Evolutionary conservation across 2,888 invertebrate species (phyloP).

Genomic region (Heterodera filipjevi): DNA sequence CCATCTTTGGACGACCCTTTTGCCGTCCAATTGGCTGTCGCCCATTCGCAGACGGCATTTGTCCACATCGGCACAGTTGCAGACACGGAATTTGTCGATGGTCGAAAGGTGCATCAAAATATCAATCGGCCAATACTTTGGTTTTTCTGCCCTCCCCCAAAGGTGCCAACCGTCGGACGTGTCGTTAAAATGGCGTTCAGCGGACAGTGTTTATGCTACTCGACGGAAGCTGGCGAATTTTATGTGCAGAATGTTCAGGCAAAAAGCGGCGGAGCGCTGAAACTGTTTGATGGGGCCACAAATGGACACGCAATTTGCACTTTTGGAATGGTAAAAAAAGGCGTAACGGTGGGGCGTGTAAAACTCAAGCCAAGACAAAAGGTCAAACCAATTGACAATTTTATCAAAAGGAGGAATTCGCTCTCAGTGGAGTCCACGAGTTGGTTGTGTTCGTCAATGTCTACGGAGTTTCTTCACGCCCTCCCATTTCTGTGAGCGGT

Average conservation of each 20-base stretch:
- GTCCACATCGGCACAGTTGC: constrained; percentile 18
- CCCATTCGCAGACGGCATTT: not conserved
- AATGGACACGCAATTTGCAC: constrained; percentile 13
- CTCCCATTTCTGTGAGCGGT: constrained; percentile 16
- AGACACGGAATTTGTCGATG: constrained; percentile 1
- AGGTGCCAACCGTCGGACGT: not conserved
- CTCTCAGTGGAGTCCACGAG: constrained; percentile 15
- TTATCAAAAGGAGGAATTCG: constrained; percentile 17
- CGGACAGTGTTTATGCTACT: constrained; percentile 23
- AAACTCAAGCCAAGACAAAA: not conserved
- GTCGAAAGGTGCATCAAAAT: constrained; percentile 1
- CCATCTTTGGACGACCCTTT: constrained; percentile 21
- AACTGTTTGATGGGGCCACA: constrained; percentile 23
- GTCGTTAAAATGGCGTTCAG: constrained; percentile 23
- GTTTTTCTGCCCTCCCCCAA: not conserved
- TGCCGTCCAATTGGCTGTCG: constrained; percentile 17
- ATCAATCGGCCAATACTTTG: not conserved
- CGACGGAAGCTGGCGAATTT: constrained; percentile 8
- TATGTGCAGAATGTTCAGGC: constrained; percentile 17
- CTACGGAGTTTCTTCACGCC: constrained; percentile 16
- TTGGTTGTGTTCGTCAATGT: constrained; percentile 25
- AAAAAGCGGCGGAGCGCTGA: constrained; percentile 4
- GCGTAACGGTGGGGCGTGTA: not conserved
- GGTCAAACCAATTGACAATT: not conserved
- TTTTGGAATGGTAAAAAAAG: constrained; percentile 9